Evolutionary conservation across 2,113 vertebrate species (phyloP).

Genomic region (Lota lota): DNA sequence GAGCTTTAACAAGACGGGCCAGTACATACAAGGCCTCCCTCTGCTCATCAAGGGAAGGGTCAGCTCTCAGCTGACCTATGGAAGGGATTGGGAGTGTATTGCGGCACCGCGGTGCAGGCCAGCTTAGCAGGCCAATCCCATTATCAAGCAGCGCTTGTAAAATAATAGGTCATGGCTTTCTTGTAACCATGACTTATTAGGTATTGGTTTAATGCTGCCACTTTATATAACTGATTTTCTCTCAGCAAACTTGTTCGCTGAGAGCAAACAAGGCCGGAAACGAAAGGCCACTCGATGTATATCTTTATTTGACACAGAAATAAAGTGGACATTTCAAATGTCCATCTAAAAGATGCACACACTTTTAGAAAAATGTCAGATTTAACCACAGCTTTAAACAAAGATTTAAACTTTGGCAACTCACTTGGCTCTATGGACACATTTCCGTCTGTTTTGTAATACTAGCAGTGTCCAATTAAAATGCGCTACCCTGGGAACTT

Average conservation of each 20-base stretch:
- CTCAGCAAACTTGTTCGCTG: slow-evolving; percentile 28
- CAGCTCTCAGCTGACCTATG: slow-evolving; percentile 47
- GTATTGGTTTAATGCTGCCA: slow-evolving; percentile 46
- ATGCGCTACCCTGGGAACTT: no score
- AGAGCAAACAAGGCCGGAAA: no score
- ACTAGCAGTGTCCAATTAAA: no score
- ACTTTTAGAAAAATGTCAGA: no score
- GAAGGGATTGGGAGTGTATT: slow-evolving; percentile 57
- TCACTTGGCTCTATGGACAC: no score
- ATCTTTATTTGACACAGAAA: no score
- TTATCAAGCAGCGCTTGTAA: slow-evolving; percentile 58
- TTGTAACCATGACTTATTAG: slow-evolving; percentile 52
- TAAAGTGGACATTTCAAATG: no score
- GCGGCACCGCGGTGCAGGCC: slow-evolving; percentile 33
- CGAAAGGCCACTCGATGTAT: slow-evolving; percentile 28
- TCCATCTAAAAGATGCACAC: no score
- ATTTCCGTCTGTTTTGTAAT: no score
- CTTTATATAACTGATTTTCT: slow-evolving; percentile 38
- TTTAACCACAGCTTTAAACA: no score
- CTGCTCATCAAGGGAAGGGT: slow-evolving; percentile 50
- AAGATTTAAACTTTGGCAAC: no score
- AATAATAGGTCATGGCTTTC: slow-evolving; percentile 56
- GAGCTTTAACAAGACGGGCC: slow-evolving; percentile 49
- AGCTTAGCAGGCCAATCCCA: slow-evolving; percentile 55
- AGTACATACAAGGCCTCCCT: slow-evolving; percentile 38